These are phyloP conservation scores for Paramacrobiotus metropolitanus DNA, from an alignment of 1,140 invertebrate genomes.

Conservation along the genomic window DNA sequence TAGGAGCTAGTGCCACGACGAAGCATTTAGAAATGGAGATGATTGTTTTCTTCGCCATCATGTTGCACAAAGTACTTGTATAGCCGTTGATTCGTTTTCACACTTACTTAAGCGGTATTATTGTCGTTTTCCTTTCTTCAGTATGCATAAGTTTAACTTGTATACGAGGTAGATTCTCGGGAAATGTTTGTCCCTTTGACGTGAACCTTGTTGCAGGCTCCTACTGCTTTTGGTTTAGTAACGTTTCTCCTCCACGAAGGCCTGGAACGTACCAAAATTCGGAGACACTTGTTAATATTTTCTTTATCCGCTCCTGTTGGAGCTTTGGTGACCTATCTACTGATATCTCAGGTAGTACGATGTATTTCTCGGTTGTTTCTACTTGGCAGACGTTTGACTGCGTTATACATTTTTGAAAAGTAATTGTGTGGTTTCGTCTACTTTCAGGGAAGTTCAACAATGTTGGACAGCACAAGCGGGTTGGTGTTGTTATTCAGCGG, in stretches of 20 bases:
- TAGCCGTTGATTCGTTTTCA: too few species aligned
- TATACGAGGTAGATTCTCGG: too few species aligned
- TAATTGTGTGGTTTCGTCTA: constrained; percentile 13
- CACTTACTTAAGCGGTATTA: too few species aligned
- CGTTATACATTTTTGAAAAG: too few species aligned
- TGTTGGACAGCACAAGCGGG: constrained; percentile 68
- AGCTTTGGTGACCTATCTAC: constrained; percentile 70
- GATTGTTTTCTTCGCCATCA: constrained; percentile 92
- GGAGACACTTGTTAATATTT: constrained; percentile 75
- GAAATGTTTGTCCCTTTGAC: constrained; percentile 9
- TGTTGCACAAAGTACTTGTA: constrained; percentile 86
- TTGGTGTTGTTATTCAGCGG: constrained; percentile 95
- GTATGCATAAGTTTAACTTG: too few species aligned
- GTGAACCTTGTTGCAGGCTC: constrained; percentile 36
- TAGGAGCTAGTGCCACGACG: constrained; percentile 83
- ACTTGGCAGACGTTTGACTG: too few species aligned
- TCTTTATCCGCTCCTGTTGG: constrained; percentile 69
- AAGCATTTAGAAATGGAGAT: constrained; percentile 83
- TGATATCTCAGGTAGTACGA: background rate
- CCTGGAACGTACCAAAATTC: constrained; percentile 60
- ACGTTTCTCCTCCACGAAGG: constrained; percentile 87
- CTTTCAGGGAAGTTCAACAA: constrained; percentile 30
- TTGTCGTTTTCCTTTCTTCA: too few species aligned
- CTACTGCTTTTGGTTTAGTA: constrained; percentile 89
- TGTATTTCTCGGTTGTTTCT: too few species aligned